Evolutionary conservation across 2,113 vertebrate species (phyloP).

Genomic region (Polypterus senegalus): DNA sequence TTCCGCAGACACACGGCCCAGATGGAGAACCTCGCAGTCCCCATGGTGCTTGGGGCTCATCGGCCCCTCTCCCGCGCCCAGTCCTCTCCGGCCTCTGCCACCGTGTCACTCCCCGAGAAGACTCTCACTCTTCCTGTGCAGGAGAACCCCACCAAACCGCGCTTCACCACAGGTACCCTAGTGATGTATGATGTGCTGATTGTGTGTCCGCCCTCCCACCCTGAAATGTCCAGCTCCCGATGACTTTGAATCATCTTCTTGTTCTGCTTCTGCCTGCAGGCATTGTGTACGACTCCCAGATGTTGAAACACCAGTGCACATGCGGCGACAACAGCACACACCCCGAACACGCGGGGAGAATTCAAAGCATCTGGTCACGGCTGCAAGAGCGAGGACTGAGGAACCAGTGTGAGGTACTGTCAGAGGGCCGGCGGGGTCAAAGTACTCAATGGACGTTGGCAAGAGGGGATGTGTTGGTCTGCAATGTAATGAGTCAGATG

Average conservation of each 20-base stretch:
- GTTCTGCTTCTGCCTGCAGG: conserved; percentile 43
- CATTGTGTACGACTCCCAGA: conserved; percentile 75
- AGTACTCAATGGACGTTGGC: neutral
- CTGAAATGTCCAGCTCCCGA: neutral
- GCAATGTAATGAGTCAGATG: too few relatives aligned
- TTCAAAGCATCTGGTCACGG: conserved; percentile 83
- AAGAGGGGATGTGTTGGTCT: too few relatives aligned
- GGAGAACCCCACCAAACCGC: conserved; percentile 48
- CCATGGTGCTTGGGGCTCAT: conserved; percentile 49
- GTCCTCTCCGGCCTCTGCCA: conserved; percentile 72
- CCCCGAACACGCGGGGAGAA: conserved; percentile 67
- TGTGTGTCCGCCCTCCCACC: too few relatives aligned
- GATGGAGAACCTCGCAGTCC: conserved; percentile 39
- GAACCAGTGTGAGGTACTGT: conserved; percentile 68
- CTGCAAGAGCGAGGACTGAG: conserved; percentile 73
- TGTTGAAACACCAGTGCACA: conserved; percentile 82
- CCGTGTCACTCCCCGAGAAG: conserved; percentile 49
- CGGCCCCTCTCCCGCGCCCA: conserved; percentile 67
- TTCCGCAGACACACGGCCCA: conserved; percentile 42
- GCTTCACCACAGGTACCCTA: conserved; percentile 70
- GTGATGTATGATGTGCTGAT: neutral
- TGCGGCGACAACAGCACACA: conserved; percentile 80
- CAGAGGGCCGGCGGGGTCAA: fast-evolving
- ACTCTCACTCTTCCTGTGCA: conserved; percentile 41
- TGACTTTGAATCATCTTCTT: neutral